Percentiles rank a stretch among this genome's conserved stretches.
phyloP scores from a whole-genome alignment of 2,113 vertebrate species.

The Poeciliopsis occidentalis region DNA sequence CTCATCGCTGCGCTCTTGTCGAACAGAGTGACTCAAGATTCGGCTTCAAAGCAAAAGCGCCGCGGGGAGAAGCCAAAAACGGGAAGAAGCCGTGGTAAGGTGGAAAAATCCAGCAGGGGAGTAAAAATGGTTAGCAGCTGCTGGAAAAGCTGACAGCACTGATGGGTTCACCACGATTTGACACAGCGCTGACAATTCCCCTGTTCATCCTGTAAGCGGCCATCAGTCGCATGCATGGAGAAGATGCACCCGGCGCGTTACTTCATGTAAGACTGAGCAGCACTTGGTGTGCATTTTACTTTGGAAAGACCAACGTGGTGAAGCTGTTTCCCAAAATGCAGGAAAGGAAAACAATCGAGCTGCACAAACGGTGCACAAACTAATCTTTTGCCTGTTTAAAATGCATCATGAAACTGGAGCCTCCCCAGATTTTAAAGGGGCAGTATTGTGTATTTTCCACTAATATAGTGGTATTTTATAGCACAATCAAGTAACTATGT shows the following conservation, averaged over 20 bases:
- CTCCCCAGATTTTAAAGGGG: too few species aligned
- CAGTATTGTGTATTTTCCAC: too few species aligned
- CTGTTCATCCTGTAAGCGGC: background rate
- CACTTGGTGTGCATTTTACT: background rate
- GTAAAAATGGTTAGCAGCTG: conserved; percentile 47
- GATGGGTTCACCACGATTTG: background rate
- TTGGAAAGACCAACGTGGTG: background rate
- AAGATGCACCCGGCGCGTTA: background rate
- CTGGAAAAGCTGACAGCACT: conserved; percentile 21
- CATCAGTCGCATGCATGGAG: background rate
- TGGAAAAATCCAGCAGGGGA: conserved; percentile 35
- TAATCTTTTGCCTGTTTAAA: background rate
- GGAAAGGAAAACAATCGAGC: background rate
- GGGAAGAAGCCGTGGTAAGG: conserved; percentile 12
- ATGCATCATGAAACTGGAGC: background rate
- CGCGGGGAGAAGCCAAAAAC: conserved; percentile 18
- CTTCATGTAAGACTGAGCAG: background rate
- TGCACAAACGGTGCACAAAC: too few species aligned
- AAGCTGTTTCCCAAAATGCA: background rate
- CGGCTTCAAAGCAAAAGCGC: conserved; percentile 31
- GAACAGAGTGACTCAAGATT: conserved; percentile 48
- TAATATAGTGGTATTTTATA: too few species aligned
- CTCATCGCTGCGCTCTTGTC: conserved; percentile 38
- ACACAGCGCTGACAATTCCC: background rate
- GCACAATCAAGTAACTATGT: too few species aligned